Base-by-base conservation (phyloP, 2,888 invertebrate species). In the Allygus modestus region DNA sequence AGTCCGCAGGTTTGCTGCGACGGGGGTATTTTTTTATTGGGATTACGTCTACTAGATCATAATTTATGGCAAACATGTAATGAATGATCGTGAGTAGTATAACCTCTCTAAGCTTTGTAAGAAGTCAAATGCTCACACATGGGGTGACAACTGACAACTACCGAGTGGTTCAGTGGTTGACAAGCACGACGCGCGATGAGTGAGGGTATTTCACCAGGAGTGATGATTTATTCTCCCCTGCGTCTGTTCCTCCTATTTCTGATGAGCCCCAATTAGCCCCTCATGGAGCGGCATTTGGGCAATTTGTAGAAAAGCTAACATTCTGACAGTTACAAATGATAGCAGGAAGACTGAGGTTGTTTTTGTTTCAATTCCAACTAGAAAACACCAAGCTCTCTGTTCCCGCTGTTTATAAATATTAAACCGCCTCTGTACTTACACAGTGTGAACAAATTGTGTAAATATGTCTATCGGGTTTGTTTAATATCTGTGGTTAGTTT, bases 291-390 rank as follows among this genome's bases (percentile, higher is more conserved):
- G 20, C 33, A 28, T 71, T 71, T 71, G 71, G 71, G 41, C 71
- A 71, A 71, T 41, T 71, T 71, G 71, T 71, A 37, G 71, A n/a
- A 41, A 71, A 71, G 71, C 71, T 71, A 71, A 71, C 71, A 71
- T 71, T 71, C n/a, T 20, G 71, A 71, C 71, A 20, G 71, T 41
- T 71, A 71, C 71, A 37, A 37, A 71, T 71, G 37, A n/a, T 41
- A 17, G 54, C 9, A 15, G 15, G 12, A 5, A 2, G 65, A 31
- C 65, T 65, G 58, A 28, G 65, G 65, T 65, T 9, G 65, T 65
- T 65, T 65, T 65, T 28, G 65, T 65, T 26, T 26, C 17, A 58
- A 26, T 20, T 65, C 31, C 31, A 4, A 28, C 31, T 28, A 7
- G 26, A 11, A 51, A 31, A 65, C 65, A 28, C 54, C 23, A 20